Conservation (phyloP, 1,140 invertebrate genomes). For the Spodoptera frugiperda region DNA sequence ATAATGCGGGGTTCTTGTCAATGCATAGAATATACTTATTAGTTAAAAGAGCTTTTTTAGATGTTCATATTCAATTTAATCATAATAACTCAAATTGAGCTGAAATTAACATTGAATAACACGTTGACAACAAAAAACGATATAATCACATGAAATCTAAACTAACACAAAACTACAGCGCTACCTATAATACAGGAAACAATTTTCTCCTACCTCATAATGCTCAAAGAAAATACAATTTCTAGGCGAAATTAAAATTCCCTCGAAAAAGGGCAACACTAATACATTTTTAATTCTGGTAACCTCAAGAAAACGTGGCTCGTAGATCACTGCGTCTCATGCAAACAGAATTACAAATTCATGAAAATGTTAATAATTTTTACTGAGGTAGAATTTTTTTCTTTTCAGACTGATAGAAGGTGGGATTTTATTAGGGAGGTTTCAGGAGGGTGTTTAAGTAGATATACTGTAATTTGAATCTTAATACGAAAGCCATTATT, state of each 20-base stretch:
- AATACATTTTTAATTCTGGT: conserved; percentile 48
- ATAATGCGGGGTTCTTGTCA: too few species aligned
- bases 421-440: conserved; percentile 70
- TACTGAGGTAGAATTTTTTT: conserved; percentile 58
- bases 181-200: background rate
- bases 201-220: background rate
- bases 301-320: conserved; percentile 41
- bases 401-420: conserved; percentile 57
- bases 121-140: too few species aligned
- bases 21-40: too few species aligned
- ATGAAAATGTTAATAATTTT: conserved; percentile 80
- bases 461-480: conserved; percentile 77
- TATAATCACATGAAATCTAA: too few species aligned
- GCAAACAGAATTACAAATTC: conserved; percentile 62
- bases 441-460: conserved; percentile 64
- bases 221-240: conserved; percentile 6
- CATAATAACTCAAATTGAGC: too few species aligned
- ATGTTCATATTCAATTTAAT: too few species aligned
- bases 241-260: conserved; percentile 23
- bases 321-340: conserved; percentile 47
- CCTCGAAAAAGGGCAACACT: conserved; percentile 39
- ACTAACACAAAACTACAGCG: too few species aligned
- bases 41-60: too few species aligned
- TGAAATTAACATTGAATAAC: too few species aligned
- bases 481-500: conserved; percentile 75